Evolutionary conservation across 2,797 vertebrate species (phyloP).

Genomic region (Anguilla marmorata): DNA sequence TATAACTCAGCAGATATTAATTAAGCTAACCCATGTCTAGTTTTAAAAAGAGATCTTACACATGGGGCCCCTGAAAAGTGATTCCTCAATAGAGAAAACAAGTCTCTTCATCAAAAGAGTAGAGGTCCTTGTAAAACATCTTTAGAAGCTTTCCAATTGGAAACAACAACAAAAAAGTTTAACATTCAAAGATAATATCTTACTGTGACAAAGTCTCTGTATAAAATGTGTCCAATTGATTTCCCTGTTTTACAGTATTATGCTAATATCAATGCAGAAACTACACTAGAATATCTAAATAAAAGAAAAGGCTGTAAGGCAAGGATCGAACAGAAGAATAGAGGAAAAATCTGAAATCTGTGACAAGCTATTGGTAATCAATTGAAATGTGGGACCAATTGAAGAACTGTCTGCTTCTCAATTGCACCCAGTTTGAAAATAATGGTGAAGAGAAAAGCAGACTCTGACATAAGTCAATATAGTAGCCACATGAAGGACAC

Average conservation of each 20-base stretch:
- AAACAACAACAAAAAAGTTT: slow-evolving; percentile 18
- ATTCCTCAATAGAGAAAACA: slow-evolving; percentile 13
- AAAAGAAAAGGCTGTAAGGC: slow-evolving; percentile 73
- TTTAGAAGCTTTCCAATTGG: slow-evolving; percentile 28
- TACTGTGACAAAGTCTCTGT: slow-evolving; percentile 37
- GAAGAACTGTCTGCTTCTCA: slow-evolving; percentile 97
- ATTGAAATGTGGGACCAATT: slow-evolving; percentile 87
- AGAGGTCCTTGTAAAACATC: slow-evolving; percentile 33
- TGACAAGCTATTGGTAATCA: slow-evolving; percentile 95
- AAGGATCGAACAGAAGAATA: slow-evolving; percentile 66
- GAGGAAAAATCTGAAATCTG: slow-evolving; percentile 83
- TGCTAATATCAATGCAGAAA: slow-evolving; percentile 76
- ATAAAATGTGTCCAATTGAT: slow-evolving; percentile 82
- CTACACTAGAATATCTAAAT: slow-evolving; percentile 84
- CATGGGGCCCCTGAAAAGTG: not conserved
- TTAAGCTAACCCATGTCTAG: slow-evolving; percentile 37
- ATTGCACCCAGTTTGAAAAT: slow-evolving; percentile 96
- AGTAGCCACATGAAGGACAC: slow-evolving; percentile 90
- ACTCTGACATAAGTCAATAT: slow-evolving; percentile 88
- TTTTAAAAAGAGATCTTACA: slow-evolving; percentile 30
- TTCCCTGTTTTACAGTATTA: slow-evolving; percentile 68
- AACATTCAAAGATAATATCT: slow-evolving; percentile 48
- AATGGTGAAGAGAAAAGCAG: slow-evolving; percentile 83
- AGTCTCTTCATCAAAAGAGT: slow-evolving; percentile 27
- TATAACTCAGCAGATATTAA: slow-evolving; percentile 32